Percentiles rank a stretch among this genome's conserved stretches.
Conservation (phyloP, 2,113 vertebrate genomes). For the Percina caprodes region DNA sequence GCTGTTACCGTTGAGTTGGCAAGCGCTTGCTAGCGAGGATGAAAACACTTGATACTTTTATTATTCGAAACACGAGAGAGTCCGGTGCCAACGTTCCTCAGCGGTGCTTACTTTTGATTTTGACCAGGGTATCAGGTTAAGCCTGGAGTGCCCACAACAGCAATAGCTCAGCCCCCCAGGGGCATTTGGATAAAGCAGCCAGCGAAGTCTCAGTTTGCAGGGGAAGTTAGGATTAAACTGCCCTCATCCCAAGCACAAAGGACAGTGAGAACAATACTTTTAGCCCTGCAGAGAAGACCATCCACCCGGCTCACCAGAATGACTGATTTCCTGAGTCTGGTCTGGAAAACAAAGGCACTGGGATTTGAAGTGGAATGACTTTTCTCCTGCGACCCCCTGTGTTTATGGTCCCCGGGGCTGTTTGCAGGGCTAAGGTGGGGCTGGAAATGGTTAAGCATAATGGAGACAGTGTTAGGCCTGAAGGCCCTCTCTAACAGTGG, state of each 20-base stretch:
- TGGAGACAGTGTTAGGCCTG: conserved; percentile 68
- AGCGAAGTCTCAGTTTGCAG: conserved; percentile 62
- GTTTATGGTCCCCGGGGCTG: conserved; percentile 56
- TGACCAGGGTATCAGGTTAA: conserved; percentile 65
- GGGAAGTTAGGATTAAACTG: conserved; percentile 66
- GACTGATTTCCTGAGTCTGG: conserved; percentile 60
- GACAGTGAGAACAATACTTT: conserved; percentile 63
- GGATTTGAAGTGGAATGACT: conserved; percentile 61
- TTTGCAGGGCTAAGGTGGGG: conserved; percentile 60
- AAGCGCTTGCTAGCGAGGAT: conserved; percentile 28
- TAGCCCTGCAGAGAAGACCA: conserved; percentile 36
- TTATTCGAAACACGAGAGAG: conserved; percentile 46
- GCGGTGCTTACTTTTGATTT: conserved; percentile 67
- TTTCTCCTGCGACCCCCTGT: conserved; percentile 18
- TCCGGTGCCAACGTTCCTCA: conserved; percentile 46
- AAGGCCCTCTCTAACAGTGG: conserved; percentile 46
- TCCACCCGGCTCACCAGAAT: conserved; percentile 51
- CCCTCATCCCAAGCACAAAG: conserved; percentile 61
- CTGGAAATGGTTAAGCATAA: conserved; percentile 75
- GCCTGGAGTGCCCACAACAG: conserved; percentile 51
- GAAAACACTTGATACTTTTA: conserved; percentile 61
- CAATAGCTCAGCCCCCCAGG: conserved; percentile 29
- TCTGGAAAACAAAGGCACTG: conserved; percentile 46
- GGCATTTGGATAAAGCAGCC: conserved; percentile 49
- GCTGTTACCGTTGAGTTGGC: conserved; percentile 47